Percentiles rank a stretch among this genome's conserved stretches.
Conservation (phyloP, 2,797 vertebrate genomes). For the Siniperca undulata region DNA sequence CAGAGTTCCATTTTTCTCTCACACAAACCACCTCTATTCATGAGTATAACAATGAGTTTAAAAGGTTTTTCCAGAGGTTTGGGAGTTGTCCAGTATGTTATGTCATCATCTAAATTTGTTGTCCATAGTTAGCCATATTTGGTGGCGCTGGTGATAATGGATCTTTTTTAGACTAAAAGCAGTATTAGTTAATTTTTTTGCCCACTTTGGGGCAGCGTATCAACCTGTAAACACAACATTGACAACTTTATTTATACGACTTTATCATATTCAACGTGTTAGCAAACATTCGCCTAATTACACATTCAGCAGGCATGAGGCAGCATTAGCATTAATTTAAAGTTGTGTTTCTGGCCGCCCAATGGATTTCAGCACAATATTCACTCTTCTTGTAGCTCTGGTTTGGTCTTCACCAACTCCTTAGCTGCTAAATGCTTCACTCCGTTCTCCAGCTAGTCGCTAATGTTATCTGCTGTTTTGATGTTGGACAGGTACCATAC, state of each 20-base stretch:
- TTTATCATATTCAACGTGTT: background rate
- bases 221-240: background rate
- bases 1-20: slow-evolving; percentile 14
- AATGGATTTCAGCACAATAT: background rate
- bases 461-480: background rate
- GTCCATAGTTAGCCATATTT: background rate
- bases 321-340: background rate
- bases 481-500: background rate
- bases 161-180: background rate
- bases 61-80: background rate
- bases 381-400: background rate
- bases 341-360: background rate
- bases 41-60: background rate
- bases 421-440: background rate
- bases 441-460: background rate
- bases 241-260: background rate
- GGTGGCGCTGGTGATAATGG: background rate
- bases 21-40: background rate
- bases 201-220: background rate
- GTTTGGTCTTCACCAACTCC: slow-evolving; percentile 9
- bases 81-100: background rate
- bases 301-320: background rate
- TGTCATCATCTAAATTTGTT: background rate
- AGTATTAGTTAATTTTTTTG: background rate
- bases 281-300: background rate